phyloP scores from a whole-genome alignment of 2,888 invertebrate genomes.

The Anthophora plumipes region DNA sequence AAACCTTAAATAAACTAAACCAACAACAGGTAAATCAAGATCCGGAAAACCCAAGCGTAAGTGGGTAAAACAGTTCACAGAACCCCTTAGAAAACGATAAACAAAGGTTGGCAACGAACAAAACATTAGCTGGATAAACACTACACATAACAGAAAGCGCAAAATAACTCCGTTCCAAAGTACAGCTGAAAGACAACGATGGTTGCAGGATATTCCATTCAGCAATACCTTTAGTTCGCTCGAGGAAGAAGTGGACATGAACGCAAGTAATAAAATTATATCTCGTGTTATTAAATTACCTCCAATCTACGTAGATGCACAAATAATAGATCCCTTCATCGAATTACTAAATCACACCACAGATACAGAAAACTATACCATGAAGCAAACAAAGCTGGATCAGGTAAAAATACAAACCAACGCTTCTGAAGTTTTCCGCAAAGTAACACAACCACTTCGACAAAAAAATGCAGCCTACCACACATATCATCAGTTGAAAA shows the following conservation, averaged over 20 bases:
- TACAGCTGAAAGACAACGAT: too few relatives aligned
- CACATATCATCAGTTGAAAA: background rate
- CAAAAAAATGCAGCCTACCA: background rate
- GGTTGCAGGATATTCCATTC: too few relatives aligned
- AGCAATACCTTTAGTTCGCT: background rate
- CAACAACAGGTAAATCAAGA: too few relatives aligned
- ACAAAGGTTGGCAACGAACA: background rate
- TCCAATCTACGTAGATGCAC: background rate
- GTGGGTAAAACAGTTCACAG: background rate
- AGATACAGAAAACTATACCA: slow-evolving; percentile 2
- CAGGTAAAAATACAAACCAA: too few relatives aligned
- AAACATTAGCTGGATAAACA: too few relatives aligned
- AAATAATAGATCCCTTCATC: background rate
- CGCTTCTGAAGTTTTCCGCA: too few relatives aligned
- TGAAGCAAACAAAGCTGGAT: background rate
- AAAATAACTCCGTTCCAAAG: too few relatives aligned
- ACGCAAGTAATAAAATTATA: background rate
- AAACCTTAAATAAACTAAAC: too few relatives aligned
- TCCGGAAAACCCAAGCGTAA: background rate
- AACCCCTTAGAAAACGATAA: background rate
- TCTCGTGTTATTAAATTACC: background rate
- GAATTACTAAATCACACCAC: background rate
- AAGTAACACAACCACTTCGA: background rate
- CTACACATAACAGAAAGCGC: too few relatives aligned
- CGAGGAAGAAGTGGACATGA: too few relatives aligned